Conservation (phyloP, 2,888 invertebrate species). For the Lathronympha strigana region DNA sequence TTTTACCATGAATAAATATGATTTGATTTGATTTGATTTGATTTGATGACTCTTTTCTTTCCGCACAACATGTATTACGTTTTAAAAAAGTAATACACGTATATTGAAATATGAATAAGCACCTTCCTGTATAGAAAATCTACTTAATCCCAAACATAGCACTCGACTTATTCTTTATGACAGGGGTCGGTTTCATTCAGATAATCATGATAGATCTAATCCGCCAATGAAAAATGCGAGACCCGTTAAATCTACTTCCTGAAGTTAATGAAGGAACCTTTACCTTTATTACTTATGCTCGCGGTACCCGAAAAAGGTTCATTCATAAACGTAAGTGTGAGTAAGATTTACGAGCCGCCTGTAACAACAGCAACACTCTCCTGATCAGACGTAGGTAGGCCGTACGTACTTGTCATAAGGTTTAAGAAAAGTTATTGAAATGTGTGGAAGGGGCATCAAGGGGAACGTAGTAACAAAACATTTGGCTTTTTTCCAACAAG, state of each 20-base stretch:
- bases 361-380: no score
- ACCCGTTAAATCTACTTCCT: constrained; percentile 22
- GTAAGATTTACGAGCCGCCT: constrained; percentile 23
- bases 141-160: neutral
- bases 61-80: no score
- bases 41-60: no score
- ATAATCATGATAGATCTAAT: constrained; percentile 15
- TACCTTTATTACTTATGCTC: constrained; percentile 17
- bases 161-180: constrained; percentile 15
- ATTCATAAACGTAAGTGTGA: constrained; percentile 21
- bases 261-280: constrained; percentile 8
- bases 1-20: no score
- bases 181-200: constrained; percentile 7
- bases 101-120: no score
- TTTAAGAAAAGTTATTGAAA: no score
- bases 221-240: constrained; percentile 8
- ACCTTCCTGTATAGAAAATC: neutral
- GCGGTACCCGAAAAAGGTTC: constrained; percentile 4
- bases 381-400: no score
- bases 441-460: no score
- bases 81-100: no score
- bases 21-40: no score
- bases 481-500: constrained; percentile 40
- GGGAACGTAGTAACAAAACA: constrained; percentile 33
- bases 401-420: no score